Base-by-base conservation (phyloP, 2,113 vertebrate species). In the Loxodonta africana region DNA sequence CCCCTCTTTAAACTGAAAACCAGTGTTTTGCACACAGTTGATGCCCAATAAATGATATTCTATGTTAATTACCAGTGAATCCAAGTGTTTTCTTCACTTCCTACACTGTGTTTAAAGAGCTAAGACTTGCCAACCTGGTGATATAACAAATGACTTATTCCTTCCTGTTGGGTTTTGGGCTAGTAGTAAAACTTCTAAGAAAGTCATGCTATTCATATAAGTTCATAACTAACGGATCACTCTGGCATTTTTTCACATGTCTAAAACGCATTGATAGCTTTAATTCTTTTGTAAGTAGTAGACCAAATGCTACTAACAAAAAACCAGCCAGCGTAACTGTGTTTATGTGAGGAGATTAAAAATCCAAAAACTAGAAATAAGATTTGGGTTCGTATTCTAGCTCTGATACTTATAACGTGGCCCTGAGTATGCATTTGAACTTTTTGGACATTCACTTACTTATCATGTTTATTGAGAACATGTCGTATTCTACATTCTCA, bases 61-160 rank as follows among this genome's bases (percentile, higher is more conserved):
- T 93, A 10, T 83, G 46, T 65, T 91, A 69, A 67, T 80, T 30
- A 37, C 4, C 33, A 78, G 44, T 33, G 41, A 82, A 63, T 60
- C 10, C 17, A 26, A 69, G 67, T 14, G 7, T 46, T 85, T 83
- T 53, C 46, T 69, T 85, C 83, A 5, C 6, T 95, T 83, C 5
- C 62, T 91, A 11, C 5, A 4, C 5, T 48, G 11, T 69, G 63
- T 44, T 1, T 10, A 84, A 28, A 77, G 41, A 95, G 83, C 18
- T 81, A 71, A 62, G 53, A 0, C 1, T 26, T 60, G 26, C 0
- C 41, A 88, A 74, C 9, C 9, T 10, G 9, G 33, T 93, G 53
- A 83, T 77, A 78, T 87, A 86, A 69, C 5, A 91, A 88, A 63
- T 57, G 33, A 69, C 62, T 87, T 28, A 91, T 73, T 77, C 33